phyloP scores from a whole-genome alignment of 2,888 invertebrate species.

The Acrobasis consociella region DNA sequence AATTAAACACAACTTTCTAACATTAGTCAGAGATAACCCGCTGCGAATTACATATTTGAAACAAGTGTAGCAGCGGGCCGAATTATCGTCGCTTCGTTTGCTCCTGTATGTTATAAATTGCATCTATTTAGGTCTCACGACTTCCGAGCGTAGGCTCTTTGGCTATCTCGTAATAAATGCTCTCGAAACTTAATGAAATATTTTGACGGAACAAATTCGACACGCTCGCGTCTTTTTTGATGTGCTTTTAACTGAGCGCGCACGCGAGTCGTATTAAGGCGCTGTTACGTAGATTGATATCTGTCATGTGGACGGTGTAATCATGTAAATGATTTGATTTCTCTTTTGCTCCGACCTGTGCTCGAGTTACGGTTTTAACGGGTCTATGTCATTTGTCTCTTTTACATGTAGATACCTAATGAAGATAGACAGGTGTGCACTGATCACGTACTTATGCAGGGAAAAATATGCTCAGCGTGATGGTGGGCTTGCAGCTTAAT shows the following conservation, averaged over 20 bases:
- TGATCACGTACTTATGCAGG: no score
- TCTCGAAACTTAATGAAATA: slow-evolving; percentile 28
- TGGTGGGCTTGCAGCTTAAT: no score
- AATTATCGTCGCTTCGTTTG: slow-evolving; percentile 58
- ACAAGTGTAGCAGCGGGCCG: slow-evolving; percentile 38
- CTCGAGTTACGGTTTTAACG: slow-evolving; percentile 11
- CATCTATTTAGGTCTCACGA: slow-evolving; percentile 68
- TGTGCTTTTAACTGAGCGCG: slow-evolving; percentile 19
- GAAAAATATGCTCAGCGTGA: no score
- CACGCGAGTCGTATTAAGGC: slow-evolving; percentile 21
- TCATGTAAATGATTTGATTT: slow-evolving; percentile 22
- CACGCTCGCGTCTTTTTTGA: slow-evolving; percentile 19
- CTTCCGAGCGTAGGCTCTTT: slow-evolving; percentile 26
- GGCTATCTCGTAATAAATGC: slow-evolving; percentile 20
- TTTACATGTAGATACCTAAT: neutral
- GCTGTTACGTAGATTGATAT: slow-evolving; percentile 23
- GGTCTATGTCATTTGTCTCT: slow-evolving; percentile 6
- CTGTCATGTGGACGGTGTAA: slow-evolving; percentile 20
- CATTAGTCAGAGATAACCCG: slow-evolving; percentile 18
- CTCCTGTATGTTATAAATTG: slow-evolving; percentile 63
- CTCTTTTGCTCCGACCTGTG: slow-evolving; percentile 10
- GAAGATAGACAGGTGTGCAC: no score
- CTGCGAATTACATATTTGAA: slow-evolving; percentile 19
- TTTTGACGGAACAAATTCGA: slow-evolving; percentile 26
- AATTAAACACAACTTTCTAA: slow-evolving; percentile 20